Evolutionary conservation across 2,113 vertebrate genomes (phyloP), one percentile per base, ranked within the genome.

Genomic region (Oreochromis spilurus): DNA sequence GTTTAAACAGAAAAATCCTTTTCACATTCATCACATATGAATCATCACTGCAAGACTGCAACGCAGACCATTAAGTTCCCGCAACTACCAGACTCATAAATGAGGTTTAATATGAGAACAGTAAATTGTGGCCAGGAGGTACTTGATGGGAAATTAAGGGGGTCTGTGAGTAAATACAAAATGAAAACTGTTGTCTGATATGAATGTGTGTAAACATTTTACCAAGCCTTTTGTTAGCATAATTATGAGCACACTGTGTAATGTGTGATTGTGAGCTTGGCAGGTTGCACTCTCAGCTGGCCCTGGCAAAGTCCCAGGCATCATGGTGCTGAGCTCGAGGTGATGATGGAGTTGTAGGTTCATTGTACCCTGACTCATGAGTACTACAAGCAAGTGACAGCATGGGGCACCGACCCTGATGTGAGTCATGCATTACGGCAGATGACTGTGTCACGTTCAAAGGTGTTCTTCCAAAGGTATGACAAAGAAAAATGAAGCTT

Each of bases 231-330:
- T 85, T 85, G 70, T 81, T 34, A 62, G 55, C 43, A 65, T 84
- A 40, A 80, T 88, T 75, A 84, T 38, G 52, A 84, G 80, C 54
- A 88, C 87, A 82, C 75, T 84, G 57, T 90, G 91, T 11, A 36
- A 52, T 19, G 81, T 88, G 82, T 26, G 80, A 77, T 9, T 65
- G 85, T 52, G 81, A 57, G 53, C 82, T 84, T 88, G 87, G 81
- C 87, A 86, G 84, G 89, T 54, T 80, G 84, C 72, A 53, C 79
- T 16, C 87, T 88, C 85, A 88, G 84, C 79, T 82, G 84, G 86
- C 65, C 29, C 40, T 90, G 88, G 82, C 79, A 21, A 80, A 50
- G 50, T 60, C 90, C 70, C 85, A 89, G 83, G 83, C 65, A 24
- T 50, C 60, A 52, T 78, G 84, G 48, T 14, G 82, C 67, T 43